These are phyloP conservation scores for Stegana nigrithorax DNA, from an alignment of 2,888 invertebrate species.

Conservation along the genomic window DNA sequence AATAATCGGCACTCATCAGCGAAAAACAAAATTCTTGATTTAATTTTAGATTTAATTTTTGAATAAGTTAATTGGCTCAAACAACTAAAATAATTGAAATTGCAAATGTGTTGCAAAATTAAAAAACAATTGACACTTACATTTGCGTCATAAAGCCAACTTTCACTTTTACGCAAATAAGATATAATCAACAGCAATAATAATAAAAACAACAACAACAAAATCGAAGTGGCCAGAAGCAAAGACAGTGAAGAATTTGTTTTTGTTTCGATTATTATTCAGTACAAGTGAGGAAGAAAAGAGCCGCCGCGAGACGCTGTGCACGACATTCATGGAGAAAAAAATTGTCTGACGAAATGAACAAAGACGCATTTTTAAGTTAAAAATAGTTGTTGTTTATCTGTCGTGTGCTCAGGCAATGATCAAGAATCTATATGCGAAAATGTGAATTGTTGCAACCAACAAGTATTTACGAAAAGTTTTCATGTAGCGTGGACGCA, in stretches of 20 bases:
- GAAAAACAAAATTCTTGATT: not conserved
- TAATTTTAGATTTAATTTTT: not conserved
- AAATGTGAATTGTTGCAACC: not conserved
- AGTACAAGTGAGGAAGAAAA: not conserved
- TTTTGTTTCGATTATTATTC: no score
- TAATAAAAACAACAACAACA: conserved; percentile 2
- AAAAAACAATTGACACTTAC: no score
- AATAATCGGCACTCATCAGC: not conserved
- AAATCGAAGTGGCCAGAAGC: conserved; percentile 12
- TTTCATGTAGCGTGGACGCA: not conserved
- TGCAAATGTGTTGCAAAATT: not conserved
- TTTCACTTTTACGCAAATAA: conserved; percentile 10
- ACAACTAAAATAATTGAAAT: not conserved
- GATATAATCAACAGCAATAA: not conserved
- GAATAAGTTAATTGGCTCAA: not conserved
- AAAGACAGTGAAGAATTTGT: conserved; percentile 1
- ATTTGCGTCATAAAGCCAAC: not conserved
- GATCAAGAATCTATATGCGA: not conserved
- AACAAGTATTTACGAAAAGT: not conserved
- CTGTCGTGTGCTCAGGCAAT: not conserved
- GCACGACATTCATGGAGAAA: not conserved
- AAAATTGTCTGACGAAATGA: not conserved
- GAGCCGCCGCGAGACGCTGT: not conserved
- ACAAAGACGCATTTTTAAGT: not conserved
- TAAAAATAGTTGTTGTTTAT: not conserved